These are phyloP conservation scores for Perithous albicinctus DNA, from an alignment of 2,888 invertebrate species.

Conservation along the genomic window DNA sequence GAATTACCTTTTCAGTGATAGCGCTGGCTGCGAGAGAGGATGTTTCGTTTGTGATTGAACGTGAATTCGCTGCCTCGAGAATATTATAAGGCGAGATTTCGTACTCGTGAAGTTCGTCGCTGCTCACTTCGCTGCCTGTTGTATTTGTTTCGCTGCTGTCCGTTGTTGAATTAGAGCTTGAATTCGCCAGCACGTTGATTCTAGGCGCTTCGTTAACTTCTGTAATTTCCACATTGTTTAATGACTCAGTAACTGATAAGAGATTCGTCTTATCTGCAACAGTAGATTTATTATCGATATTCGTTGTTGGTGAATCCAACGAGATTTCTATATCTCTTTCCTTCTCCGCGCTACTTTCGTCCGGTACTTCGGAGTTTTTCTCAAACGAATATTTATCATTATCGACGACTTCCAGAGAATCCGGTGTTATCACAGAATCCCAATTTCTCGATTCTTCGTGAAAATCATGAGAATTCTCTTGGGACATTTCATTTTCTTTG, in stretches of 20 bases:
- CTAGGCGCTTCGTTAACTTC: conserved; percentile 33
- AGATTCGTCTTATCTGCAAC: conserved; percentile 60
- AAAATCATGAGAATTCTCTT: conserved; percentile 8
- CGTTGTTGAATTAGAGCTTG: conserved; percentile 67
- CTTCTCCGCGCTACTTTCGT: conserved; percentile 2
- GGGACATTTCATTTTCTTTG: background rate
- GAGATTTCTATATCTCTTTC: conserved; percentile 19
- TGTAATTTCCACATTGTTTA: conserved; percentile 19
- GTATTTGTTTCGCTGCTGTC: conserved; percentile 77
- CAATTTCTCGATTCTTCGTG: conserved; percentile 53
- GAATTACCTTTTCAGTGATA: conserved; percentile 5
- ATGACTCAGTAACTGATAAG: conserved; percentile 59
- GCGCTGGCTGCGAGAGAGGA: too few species aligned
- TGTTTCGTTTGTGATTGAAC: background rate
- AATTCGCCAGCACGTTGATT: conserved; percentile 39
- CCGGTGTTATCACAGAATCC: conserved; percentile 79
- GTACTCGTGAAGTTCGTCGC: conserved; percentile 81
- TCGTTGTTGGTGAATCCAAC: background rate
- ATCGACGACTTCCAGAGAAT: conserved; percentile 78
- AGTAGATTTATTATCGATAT: conserved; percentile 36
- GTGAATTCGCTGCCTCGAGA: conserved; percentile 3
- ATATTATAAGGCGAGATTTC: conserved; percentile 73
- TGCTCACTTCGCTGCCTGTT: conserved; percentile 79
- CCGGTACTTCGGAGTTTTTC: conserved; percentile 10
- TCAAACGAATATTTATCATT: conserved; percentile 24